phyloP scores from a whole-genome alignment of 2,888 invertebrate species.

The Papilio elwesi region DNA sequence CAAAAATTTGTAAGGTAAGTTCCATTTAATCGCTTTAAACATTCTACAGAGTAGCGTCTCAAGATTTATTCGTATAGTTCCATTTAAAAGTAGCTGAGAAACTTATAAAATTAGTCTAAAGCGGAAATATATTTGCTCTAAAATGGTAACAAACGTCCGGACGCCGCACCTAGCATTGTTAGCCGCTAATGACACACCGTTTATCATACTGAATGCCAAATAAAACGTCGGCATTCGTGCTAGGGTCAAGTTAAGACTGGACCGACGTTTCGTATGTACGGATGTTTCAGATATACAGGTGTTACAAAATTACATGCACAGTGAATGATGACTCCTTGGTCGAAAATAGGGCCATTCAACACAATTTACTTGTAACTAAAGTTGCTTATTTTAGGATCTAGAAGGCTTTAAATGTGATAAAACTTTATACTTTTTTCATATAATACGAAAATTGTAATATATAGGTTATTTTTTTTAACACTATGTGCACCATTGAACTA shows the following conservation, averaged over 20 bases:
- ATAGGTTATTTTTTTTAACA: no score
- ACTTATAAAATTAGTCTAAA: slow-evolving; percentile 30
- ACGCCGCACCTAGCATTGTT: slow-evolving; percentile 57
- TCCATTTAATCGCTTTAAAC: not conserved
- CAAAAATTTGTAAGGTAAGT: not conserved
- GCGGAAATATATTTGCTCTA: slow-evolving; percentile 45
- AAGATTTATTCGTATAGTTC: slow-evolving; percentile 22
- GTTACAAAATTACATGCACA: no score
- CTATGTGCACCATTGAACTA: no score
- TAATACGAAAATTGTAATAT: no score
- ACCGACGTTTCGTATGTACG: no score
- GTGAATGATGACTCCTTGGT: no score
- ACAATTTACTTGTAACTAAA: no score
- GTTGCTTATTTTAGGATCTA: no score
- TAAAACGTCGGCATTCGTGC: slow-evolving; percentile 64
- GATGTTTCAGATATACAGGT: no score
- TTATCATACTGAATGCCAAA: slow-evolving; percentile 78
- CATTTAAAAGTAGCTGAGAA: slow-evolving; percentile 9
- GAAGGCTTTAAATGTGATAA: no score
- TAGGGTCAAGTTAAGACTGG: slow-evolving; percentile 43
- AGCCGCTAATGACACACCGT: slow-evolving; percentile 76
- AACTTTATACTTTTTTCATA: no score
- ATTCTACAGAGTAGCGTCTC: not conserved
- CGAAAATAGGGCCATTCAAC: no score
- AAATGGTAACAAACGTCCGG: slow-evolving; percentile 64